Percentiles rank a stretch among this genome's conserved stretches.
Evolutionary conservation across 2,888 invertebrate species (phyloP).

Genomic region (Portevinia maculata): DNA sequence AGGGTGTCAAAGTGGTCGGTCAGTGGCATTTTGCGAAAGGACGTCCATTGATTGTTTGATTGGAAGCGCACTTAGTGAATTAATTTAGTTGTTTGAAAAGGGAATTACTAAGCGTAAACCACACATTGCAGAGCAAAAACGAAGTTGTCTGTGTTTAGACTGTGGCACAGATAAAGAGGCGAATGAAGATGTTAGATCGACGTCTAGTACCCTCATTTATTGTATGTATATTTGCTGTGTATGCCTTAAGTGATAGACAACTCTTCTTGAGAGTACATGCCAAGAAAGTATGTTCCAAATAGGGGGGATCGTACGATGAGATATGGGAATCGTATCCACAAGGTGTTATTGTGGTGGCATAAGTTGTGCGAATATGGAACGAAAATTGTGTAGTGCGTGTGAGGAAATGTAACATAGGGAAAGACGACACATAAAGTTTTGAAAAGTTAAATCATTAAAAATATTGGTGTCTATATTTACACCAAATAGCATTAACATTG

Average conservation of each 20-base stretch:
- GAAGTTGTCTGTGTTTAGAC: constrained; percentile 43
- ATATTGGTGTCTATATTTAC: no score
- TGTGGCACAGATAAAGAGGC: constrained; percentile 7
- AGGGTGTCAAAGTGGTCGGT: background rate
- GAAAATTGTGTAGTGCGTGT: background rate
- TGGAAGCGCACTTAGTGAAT: constrained; percentile 28
- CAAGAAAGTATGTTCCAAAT: constrained; percentile 4
- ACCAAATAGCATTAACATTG: no score
- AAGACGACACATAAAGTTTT: no score
- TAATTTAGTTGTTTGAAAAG: constrained; percentile 45
- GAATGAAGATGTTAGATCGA: constrained; percentile 13
- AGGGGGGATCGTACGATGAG: constrained; percentile 28
- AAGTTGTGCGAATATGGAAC: background rate
- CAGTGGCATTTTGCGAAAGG: constrained; percentile 26
- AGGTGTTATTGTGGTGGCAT: constrained; percentile 28
- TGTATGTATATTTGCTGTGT: constrained; percentile 13
- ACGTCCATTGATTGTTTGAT: constrained; percentile 48
- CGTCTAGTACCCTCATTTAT: constrained; percentile 43
- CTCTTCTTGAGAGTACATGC: constrained; percentile 33
- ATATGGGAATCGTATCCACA: background rate
- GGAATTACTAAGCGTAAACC: constrained; percentile 44
- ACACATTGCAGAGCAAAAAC: constrained; percentile 5
- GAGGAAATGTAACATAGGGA: background rate
- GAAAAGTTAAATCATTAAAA: no score
- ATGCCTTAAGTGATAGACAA: constrained; percentile 20